Evolutionary conservation across 2,888 invertebrate species (phyloP), one percentile per base, ranked within the genome.

Genomic region (Lamellibrachia satsuma): DNA sequence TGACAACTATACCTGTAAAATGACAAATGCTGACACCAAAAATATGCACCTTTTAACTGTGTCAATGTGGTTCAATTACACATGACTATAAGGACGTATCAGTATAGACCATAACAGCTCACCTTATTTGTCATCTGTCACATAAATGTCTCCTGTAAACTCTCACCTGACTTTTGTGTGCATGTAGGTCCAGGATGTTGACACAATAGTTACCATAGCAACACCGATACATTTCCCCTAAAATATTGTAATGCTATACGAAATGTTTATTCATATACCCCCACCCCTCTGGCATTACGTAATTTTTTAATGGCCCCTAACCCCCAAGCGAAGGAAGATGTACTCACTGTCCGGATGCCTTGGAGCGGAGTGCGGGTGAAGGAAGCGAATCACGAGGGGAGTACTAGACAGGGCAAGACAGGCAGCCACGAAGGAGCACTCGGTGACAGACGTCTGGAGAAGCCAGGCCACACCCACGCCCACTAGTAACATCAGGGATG

Each of bases 351-450:
- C 75, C 3, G 75, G 75, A n/a, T 22, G 75, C n/a, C 75, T 75
- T 15, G 75, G 75, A 75, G 75, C 4, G 3, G 92, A 91, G 4
- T 75, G 39, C 1, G 94, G 93, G 27, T 55, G 92, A 51, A 95
- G 93, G 92, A 95, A 95, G 90, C 93, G 94, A 90, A 95, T 93
- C 51, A 95, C 94, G 11, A 95, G 94, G 1, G 95, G 94, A 4
- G 95, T 95, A 91, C 94, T 94, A 90, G 95, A 95, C 9, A 95
- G 93, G 51, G 94, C 94, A 52, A 95, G 93, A 91, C 95, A 95
- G 90, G 94, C 93, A 4, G 94, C 94, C 1, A 95, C 94, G 90
- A 95, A 95, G 52, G 93, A 92, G 52, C 93, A 93, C 93, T 95
- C 94, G 52, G 90, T 93, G 51, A 93, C 90, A 1, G 94, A 60